Conservation (phyloP, 2,888 invertebrate species). For the Drosophila hawaiiensis region DNA sequence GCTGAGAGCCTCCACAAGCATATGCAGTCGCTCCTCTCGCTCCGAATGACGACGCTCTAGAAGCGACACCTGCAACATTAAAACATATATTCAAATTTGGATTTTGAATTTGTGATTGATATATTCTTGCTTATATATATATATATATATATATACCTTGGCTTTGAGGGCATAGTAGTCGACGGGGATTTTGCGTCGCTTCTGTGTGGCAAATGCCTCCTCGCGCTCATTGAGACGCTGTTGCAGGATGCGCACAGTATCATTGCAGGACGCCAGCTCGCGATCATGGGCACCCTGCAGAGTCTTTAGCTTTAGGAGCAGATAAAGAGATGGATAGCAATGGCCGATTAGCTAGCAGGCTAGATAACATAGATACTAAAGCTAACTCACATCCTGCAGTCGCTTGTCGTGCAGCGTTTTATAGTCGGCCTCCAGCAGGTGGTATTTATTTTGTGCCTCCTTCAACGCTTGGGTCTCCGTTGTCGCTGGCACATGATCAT, state of each 20-base stretch:
- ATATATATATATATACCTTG: slow-evolving; percentile 76
- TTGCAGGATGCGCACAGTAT: slow-evolving; percentile 84
- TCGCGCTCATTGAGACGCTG: slow-evolving; percentile 85
- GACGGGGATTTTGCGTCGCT: slow-evolving; percentile 85
- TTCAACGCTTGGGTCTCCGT: slow-evolving; percentile 84
- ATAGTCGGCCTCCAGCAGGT: slow-evolving; percentile 91
- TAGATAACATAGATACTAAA: not conserved
- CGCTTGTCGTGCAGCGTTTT: slow-evolving; percentile 91
- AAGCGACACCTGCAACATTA: slow-evolving; percentile 82
- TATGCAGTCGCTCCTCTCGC: slow-evolving; percentile 85
- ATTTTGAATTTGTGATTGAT: not conserved
- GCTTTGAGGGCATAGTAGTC: slow-evolving; percentile 85
- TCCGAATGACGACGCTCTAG: slow-evolving; percentile 85
- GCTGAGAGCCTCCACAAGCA: slow-evolving; percentile 85
- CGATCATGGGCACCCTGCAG: slow-evolving; percentile 90
- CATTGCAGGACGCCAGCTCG: slow-evolving; percentile 87
- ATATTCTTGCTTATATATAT: not conserved
- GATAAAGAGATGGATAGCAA: slow-evolving; percentile 1
- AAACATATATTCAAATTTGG: not conserved
- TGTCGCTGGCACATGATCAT: slow-evolving; percentile 82
- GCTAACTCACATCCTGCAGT: slow-evolving; percentile 90
- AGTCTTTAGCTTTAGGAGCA: slow-evolving; percentile 88
- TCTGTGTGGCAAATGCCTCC: slow-evolving; percentile 84
- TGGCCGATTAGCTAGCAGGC: not conserved
- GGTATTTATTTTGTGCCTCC: slow-evolving; percentile 88